Base-by-base conservation (phyloP, 35 echinoderm and acorn worm species). In the Holothuria glaberrima region DNA sequence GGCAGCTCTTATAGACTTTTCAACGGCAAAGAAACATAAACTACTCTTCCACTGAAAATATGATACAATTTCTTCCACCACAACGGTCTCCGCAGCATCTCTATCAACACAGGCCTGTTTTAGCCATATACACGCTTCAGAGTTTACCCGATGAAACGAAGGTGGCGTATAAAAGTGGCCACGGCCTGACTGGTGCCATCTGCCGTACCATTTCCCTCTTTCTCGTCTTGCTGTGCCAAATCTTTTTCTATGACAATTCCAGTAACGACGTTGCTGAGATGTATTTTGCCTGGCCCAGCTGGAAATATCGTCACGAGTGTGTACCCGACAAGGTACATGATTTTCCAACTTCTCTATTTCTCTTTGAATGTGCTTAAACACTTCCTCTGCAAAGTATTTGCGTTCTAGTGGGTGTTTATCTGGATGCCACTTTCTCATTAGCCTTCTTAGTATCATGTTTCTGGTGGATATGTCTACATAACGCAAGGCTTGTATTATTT, bases 41-140 rank as follows among this genome's bases (percentile, higher is more conserved):
- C 48, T 58, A 58, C 79, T 29, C 7, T 17, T 27, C 79, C 79
- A 82, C 30, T 82, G 48, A 82, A 58, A 82, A 20, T 26, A 82
- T 30, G 79, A 27, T 9, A 33, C 21, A 24, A n/a, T 3, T 10
- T n/a, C 21, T 14, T 46, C 18, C 34, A 41, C 18, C 5, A 60
- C 25, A 4, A 4, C 7, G 36, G 36, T n/a, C n/a, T n/a, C 2
- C 2, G 68, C 68, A 26, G 27, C 28, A 71, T 30, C 33, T 13
- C 22, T 30, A 30, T 71, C 68, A 71, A 30, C 13, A 0, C 27
- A 24, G 27, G 68, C 68, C 27, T 71, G 68, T 14, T 14, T 71
- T 32, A 30, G 68, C 68, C 68, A 71, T 30, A 18, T 26, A 13
- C 27, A 13, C 6, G 68, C 68, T 27, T 71, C 68, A 5, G 22